phyloP scores from a whole-genome alignment of 1,140 invertebrate species.

The Pseudomyrmex sp. region DNA sequence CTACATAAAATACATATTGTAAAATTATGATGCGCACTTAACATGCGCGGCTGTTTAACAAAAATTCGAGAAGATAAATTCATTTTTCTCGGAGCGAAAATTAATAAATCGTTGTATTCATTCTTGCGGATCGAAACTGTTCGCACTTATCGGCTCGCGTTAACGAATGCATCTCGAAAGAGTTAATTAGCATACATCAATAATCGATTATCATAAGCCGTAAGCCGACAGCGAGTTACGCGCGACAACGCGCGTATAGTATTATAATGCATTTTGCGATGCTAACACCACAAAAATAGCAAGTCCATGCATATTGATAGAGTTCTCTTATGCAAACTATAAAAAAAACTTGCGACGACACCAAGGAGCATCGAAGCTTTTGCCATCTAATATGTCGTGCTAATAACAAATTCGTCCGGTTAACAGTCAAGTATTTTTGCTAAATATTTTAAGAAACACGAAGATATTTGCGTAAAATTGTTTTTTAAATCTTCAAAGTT shows the following conservation, averaged over 20 bases:
- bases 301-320: slow-evolving; percentile 41
- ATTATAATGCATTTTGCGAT: slow-evolving; percentile 43
- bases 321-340: slow-evolving; percentile 17
- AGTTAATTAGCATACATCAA: slow-evolving; percentile 39
- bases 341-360: background rate
- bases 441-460: too few species aligned
- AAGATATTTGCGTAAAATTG: too few species aligned
- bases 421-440: too few species aligned
- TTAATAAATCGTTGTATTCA: background rate
- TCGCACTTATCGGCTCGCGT: slow-evolving; percentile 9
- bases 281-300: slow-evolving; percentile 34
- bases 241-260: slow-evolving; percentile 7
- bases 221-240: slow-evolving; percentile 30
- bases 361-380: too few species aligned
- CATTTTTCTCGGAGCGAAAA: background rate
- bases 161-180: slow-evolving; percentile 44
- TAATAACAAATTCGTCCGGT: too few species aligned
- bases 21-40: background rate
- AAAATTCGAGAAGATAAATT: background rate
- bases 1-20: too few species aligned
- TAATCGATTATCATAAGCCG: slow-evolving; percentile 40
- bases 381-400: too few species aligned
- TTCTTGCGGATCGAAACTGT: slow-evolving; percentile 4
- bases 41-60: background rate
- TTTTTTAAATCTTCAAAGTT: too few species aligned